Conservation (phyloP, 2,888 invertebrate genomes). For the Brachycybe producta region DNA sequence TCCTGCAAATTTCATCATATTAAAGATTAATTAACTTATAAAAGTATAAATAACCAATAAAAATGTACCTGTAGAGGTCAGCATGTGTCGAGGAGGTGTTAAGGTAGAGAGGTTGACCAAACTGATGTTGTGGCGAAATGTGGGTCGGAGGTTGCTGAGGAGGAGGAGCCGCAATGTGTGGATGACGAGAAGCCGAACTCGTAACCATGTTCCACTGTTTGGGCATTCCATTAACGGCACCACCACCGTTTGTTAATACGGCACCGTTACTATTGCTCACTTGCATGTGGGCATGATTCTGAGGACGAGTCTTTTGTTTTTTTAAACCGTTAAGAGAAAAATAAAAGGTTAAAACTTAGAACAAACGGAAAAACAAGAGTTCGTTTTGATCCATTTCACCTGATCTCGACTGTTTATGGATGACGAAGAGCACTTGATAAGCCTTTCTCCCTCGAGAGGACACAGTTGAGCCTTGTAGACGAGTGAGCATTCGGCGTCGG, state of each 20-base stretch:
- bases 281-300: too few species aligned
- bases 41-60: neutral
- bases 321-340: too few species aligned
- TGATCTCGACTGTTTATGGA: slow-evolving; percentile 21
- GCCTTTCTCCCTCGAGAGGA: slow-evolving; percentile 23
- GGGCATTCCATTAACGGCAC: neutral
- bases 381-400: too few species aligned
- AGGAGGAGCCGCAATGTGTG: slow-evolving; percentile 18
- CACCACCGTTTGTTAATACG: slow-evolving; percentile 2
- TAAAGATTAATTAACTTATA: neutral
- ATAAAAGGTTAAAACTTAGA: too few species aligned
- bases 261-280: neutral
- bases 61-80: slow-evolving; percentile 22
- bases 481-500: slow-evolving; percentile 13
- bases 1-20: too few species aligned
- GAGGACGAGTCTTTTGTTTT: too few species aligned
- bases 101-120: slow-evolving; percentile 47
- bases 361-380: too few species aligned
- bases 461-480: slow-evolving; percentile 23
- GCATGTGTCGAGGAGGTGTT: slow-evolving; percentile 22
- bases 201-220: slow-evolving; percentile 40
- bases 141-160: slow-evolving; percentile 35
- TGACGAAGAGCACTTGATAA: slow-evolving; percentile 23
- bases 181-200: slow-evolving; percentile 41
- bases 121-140: slow-evolving; percentile 42